Base-by-base conservation (phyloP, 2,797 vertebrate species). In the Smutsia gigantea region DNA sequence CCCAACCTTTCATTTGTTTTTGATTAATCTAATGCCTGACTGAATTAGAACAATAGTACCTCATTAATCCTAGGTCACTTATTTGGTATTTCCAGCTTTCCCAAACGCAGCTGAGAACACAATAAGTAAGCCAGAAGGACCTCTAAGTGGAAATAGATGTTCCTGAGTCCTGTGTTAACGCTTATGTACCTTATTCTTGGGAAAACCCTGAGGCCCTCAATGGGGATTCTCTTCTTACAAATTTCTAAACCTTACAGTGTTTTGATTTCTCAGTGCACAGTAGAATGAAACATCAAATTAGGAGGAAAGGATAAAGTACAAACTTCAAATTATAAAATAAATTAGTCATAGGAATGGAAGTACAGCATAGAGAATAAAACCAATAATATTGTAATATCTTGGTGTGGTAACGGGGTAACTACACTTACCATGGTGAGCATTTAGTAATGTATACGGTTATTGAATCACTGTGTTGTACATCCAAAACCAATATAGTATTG, bases 11-110 rank as follows among this genome's bases (percentile, higher is more conserved):
- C 87, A 51, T 96, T 94, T 71, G 86, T 96, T 92, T 95, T 90
- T 94, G 75, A 94, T 97, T 96, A 94, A 96, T 87, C 96, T 85
- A 87, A 90, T 94, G 95, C 97, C 96, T 95, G 90, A 79, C 88
- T 95, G 96, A 84, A 84, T 95, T 92, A 91, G 91, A 97, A 97
- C 95, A 93, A 87, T 96, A 92, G 94, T 27, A 59, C 69, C 69
- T 93, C 88, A 23, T 95, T 95, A 91, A 95, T 84, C 93, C 59
- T 94, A 89, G 87, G 88, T 97, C 78, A 96, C 86, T 94, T 87
- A 90, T 55, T 90, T 93, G 94, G 83, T 91, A 86, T 91, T 96
- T 96, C 74, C 64, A 94, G 37, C 59, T 93, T 96, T 72, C 78
- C 69, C 71, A 93, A 87, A 94, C 81, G 46, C 21, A 88, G 29